Evolutionary conservation across 1,140 invertebrate genomes (phyloP).

Genomic region (Drosophila funebris): DNA sequence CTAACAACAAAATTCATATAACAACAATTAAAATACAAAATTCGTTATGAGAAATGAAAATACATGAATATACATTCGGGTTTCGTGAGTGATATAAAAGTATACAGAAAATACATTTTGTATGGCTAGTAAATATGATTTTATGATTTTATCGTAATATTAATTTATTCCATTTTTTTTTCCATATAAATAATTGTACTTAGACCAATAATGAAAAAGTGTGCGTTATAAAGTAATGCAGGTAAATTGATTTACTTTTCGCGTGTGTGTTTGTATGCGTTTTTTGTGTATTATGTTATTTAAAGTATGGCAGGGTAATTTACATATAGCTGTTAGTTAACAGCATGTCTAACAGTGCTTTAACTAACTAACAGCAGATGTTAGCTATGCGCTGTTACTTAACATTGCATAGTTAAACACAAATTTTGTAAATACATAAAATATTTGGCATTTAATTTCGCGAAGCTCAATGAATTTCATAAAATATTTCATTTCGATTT

Average conservation of each 20-base stretch:
- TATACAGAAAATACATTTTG: constrained; percentile 56
- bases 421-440: constrained; percentile 74
- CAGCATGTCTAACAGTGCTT: constrained; percentile 25
- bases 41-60: constrained; percentile 64
- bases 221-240: constrained; percentile 26
- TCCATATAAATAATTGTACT: constrained; percentile 49
- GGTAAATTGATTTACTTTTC: constrained; percentile 31
- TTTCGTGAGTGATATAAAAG: constrained; percentile 32
- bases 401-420: constrained; percentile 32
- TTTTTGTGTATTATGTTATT: not conserved
- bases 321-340: constrained; percentile 35
- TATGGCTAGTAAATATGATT: constrained; percentile 19
- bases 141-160: constrained; percentile 13
- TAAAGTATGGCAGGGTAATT: constrained; percentile 43
- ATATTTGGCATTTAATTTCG: constrained; percentile 78
- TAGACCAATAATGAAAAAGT: constrained; percentile 27
- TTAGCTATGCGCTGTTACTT: constrained; percentile 29
- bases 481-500: not conserved
- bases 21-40: constrained; percentile 65
- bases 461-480: constrained; percentile 64
- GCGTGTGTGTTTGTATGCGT: constrained; percentile 15
- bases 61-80: constrained; percentile 5
- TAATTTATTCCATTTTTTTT: not conserved
- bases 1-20: constrained; percentile 78
- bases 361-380: constrained; percentile 2